phyloP scores from a whole-genome alignment of 2,888 invertebrate genomes.

The Tetheella fluctuosa region DNA sequence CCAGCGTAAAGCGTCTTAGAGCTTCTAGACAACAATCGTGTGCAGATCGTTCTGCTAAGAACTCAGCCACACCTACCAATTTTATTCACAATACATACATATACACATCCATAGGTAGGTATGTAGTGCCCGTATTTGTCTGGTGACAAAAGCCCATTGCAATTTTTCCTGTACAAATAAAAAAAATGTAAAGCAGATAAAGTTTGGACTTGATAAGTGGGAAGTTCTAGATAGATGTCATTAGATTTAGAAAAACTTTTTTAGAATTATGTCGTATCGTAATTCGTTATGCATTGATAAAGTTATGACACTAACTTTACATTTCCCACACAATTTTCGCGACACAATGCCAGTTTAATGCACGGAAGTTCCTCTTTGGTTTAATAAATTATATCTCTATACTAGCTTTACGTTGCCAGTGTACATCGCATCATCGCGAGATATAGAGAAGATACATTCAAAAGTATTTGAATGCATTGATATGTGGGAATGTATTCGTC shows the following conservation, averaged over 20 bases:
- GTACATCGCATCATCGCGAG: not conserved
- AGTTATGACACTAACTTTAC: too few relatives aligned
- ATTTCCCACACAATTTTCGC: too few relatives aligned
- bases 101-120: too few relatives aligned
- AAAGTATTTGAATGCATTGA: not conserved
- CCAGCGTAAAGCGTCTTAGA: not conserved
- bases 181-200: too few relatives aligned
- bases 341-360: too few relatives aligned
- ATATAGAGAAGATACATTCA: not conserved
- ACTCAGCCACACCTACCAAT: not conserved
- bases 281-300: too few relatives aligned
- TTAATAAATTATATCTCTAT: not conserved
- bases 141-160: too few relatives aligned
- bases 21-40: not conserved
- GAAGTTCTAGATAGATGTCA: too few relatives aligned
- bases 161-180: not conserved
- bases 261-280: not conserved
- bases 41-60: not conserved
- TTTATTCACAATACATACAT: not conserved
- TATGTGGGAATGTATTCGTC: constrained; percentile 5
- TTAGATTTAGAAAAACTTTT: not conserved
- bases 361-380: not conserved
- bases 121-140: too few relatives aligned
- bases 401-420: not conserved
- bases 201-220: too few relatives aligned